A percentile compares a stretch with the other conserved stretches of the same genome.
phyloP scores from a whole-genome alignment of 2,888 invertebrate species.

The Dryomyza anilis region DNA sequence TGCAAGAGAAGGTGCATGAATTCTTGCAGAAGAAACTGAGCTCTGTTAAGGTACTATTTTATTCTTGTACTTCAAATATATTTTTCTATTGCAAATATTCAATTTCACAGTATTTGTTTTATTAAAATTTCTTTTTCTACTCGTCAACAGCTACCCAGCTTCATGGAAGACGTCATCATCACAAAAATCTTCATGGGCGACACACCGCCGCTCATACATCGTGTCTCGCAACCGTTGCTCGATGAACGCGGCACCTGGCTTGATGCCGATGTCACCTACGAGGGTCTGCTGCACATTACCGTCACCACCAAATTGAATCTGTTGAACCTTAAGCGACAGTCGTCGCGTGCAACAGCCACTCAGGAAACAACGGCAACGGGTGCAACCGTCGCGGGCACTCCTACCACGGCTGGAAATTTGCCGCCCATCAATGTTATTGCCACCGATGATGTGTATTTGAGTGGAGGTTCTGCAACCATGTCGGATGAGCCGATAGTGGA shows the following conservation, averaged over 20 bases:
- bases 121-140: neutral
- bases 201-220: constrained; percentile 68
- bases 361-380: constrained; percentile 25
- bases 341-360: constrained; percentile 35
- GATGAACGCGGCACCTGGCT: constrained; percentile 85
- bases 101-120: no score
- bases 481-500: neutral
- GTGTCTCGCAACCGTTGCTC: constrained; percentile 69
- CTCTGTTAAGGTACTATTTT: constrained; percentile 51
- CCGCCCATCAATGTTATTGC: constrained; percentile 31
- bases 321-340: constrained; percentile 53
- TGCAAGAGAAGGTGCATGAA: constrained; percentile 55
- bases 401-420: constrained; percentile 28
- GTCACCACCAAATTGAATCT: constrained; percentile 82
- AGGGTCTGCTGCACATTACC: constrained; percentile 75
- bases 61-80: no score
- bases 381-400: constrained; percentile 9
- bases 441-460: constrained; percentile 29
- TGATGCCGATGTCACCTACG: constrained; percentile 78
- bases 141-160: constrained; percentile 74
- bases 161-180: constrained; percentile 79
- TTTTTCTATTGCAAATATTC: no score
- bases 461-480: neutral
- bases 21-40: constrained; percentile 59
- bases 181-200: constrained; percentile 74